Conservation (phyloP, 2,888 invertebrate genomes). For the Meandrusa payeni region DNA sequence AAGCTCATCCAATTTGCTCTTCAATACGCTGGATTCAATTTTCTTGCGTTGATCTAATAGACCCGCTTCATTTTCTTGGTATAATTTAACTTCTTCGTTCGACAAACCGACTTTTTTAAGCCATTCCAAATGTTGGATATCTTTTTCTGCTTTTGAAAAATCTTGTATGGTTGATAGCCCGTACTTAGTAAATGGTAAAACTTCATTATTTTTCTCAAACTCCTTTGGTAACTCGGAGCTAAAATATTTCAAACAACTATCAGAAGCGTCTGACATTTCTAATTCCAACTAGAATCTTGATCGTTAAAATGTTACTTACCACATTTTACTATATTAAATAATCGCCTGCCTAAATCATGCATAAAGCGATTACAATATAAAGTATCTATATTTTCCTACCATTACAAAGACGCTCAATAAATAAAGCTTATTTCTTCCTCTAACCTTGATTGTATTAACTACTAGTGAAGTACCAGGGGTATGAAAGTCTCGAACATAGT, state of each 20-base stretch:
- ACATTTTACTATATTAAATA: conserved; percentile 9
- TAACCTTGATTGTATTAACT: conserved; percentile 13
- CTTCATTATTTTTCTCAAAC: conserved; percentile 61
- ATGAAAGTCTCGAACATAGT: too few species aligned
- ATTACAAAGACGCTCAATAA: conserved; percentile 10
- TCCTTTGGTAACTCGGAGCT: conserved; percentile 66
- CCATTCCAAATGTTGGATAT: conserved; percentile 60
- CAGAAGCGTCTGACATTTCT: conserved; percentile 11
- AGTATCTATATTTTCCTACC: neutral
- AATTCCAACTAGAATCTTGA: conserved; percentile 21
- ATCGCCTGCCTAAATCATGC: neutral
- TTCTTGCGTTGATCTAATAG: conserved; percentile 47
- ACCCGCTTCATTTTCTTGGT: conserved; percentile 66
- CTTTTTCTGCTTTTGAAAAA: conserved; percentile 59
- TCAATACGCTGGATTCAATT: conserved; percentile 53
- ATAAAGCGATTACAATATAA: neutral
- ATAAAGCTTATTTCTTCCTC: conserved; percentile 9
- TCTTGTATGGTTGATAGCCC: conserved; percentile 67
- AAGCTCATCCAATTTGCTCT: conserved; percentile 49
- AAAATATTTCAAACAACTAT: conserved; percentile 27
- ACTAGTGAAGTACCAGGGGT: conserved; percentile 1
- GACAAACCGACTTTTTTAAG: conserved; percentile 71
- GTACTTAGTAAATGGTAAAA: conserved; percentile 62
- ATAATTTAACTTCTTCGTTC: conserved; percentile 72
- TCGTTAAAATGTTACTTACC: conserved; percentile 12